Percentiles rank a stretch among this genome's conserved stretches.
Evolutionary conservation across 2,888 invertebrate species (phyloP).

Genomic region (Drosophila nr. fundita): DNA sequence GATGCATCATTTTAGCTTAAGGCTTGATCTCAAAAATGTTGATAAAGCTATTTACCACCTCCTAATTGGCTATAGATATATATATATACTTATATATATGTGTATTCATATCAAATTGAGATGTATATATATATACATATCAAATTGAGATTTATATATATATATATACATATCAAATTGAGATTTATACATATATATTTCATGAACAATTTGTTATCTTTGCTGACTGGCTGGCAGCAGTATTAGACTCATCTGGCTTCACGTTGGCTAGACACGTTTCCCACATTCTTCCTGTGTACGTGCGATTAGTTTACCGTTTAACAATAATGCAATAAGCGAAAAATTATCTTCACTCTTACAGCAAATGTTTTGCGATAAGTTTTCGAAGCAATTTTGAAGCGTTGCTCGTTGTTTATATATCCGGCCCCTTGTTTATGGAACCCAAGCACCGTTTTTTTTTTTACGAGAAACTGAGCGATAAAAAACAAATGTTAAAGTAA

Average conservation of each 20-base stretch:
- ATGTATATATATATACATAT: no score
- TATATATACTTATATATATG: not conserved
- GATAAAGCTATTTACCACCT: not conserved
- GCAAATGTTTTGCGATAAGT: constrained; percentile 27
- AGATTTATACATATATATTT: not conserved
- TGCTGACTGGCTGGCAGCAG: not conserved
- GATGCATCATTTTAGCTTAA: not conserved
- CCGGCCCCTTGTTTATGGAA: constrained; percentile 41
- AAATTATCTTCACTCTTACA: constrained; percentile 8
- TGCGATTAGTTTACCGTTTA: constrained; percentile 14
- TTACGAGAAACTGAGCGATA: constrained; percentile 11
- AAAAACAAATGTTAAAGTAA: constrained; percentile 15
- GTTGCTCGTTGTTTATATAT: constrained; percentile 31
- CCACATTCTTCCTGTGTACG: not conserved
- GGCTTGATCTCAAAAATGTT: not conserved
- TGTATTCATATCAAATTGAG: no score
- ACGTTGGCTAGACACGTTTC: not conserved
- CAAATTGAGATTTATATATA: no score
- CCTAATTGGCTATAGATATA: no score
- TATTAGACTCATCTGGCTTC: not conserved
- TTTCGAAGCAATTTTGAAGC: constrained; percentile 32
- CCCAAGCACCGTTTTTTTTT: constrained; percentile 18
- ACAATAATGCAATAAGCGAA: constrained; percentile 6
- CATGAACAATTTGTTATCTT: not conserved
- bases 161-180: not conserved